These are phyloP conservation scores for Zingel zingel DNA, from an alignment of 2,113 vertebrate genomes.

Conservation along the genomic window DNA sequence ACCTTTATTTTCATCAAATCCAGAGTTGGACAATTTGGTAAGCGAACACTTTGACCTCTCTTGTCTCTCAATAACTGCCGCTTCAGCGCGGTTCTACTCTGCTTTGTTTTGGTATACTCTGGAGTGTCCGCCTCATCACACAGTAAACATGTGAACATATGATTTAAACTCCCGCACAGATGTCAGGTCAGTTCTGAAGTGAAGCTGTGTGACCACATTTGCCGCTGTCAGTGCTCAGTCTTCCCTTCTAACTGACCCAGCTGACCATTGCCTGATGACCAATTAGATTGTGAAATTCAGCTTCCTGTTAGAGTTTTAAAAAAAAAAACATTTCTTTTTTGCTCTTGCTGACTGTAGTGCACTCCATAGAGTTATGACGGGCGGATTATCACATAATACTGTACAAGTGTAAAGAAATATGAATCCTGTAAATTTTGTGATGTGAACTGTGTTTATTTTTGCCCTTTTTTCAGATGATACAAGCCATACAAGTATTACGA, in stretches of 20 bases:
- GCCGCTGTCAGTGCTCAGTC: conserved; percentile 60
- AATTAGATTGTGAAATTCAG: conserved; percentile 25
- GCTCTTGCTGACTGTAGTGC: not conserved
- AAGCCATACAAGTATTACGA: conserved; percentile 99
- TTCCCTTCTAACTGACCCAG: conserved; percentile 45
- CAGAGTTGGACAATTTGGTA: conserved; percentile 99
- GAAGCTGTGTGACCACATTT: conserved; percentile 53
- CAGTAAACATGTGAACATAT: conserved; percentile 67
- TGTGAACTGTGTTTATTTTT: conserved; percentile 31
- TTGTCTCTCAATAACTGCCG: conserved; percentile 20
- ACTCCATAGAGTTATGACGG: conserved; percentile 8
- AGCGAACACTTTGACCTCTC: conserved; percentile 76
- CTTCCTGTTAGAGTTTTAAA: not conserved
- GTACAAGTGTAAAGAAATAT: not conserved
- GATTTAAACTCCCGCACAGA: conserved; percentile 66
- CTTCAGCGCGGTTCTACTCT: conserved; percentile 17
- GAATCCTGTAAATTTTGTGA: not conserved
- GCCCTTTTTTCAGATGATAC: conserved; percentile 92
- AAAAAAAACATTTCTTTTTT: not conserved
- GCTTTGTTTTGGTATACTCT: conserved; percentile 19
- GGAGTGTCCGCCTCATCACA: conserved; percentile 64
- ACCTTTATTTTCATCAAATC: conserved; percentile 99
- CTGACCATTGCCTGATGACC: conserved; percentile 57
- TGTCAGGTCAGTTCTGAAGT: conserved; percentile 55
- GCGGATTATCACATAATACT: not conserved